Base-by-base conservation (phyloP, 2,113 vertebrate genomes). In the Ascaphus truei region DNA sequence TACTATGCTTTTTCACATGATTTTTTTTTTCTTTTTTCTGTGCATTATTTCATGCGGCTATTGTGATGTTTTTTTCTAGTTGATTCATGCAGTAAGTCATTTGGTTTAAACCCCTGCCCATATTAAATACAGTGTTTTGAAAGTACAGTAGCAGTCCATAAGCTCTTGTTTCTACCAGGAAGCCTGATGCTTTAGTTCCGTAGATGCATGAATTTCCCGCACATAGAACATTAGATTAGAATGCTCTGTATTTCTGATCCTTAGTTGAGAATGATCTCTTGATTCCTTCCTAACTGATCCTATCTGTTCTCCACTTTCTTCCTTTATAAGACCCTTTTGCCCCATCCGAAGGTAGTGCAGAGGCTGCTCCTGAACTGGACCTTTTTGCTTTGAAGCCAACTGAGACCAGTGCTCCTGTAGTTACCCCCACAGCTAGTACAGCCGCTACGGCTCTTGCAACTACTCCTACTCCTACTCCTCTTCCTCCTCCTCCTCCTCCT, bases 351-450 rank as follows among this genome's bases (percentile, higher is more conserved):
- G 97, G 97, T 84, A 98, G 93, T 75, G 89, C 88, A 77, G 93
- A 93, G 81, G 90, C 95, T 88, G 92, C 94, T 76, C 92, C 94
- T 53, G 96, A 92, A 92, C 86, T 99, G 91, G 97, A 99, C 90
- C 95, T 99, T 83, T 99, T 99, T 88, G 96, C 97, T 79, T 98
- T 99, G 97, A 97, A 91, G 92, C 93, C 95, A 77, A 74, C 92
- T 31, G 93, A 95, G 83, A 90, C 85, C 79, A 89, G 85, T 83
- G 89, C 85, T 83, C 89, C 92, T 81, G 85, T 89, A 85, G 89
- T 92, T 86, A 92, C 91, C 90, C 91, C 86, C 83, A 91, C 89
- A 84, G 88, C 86, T 90, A 91, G 90, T 68, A 79, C 90, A 86
- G 84, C 88, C 78, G 81, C 88, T 86, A 86, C 88, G 77, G 84